These are phyloP conservation scores for Drosophila bunnanda DNA, from an alignment of 2,888 invertebrate genomes.

Conservation along the genomic window DNA sequence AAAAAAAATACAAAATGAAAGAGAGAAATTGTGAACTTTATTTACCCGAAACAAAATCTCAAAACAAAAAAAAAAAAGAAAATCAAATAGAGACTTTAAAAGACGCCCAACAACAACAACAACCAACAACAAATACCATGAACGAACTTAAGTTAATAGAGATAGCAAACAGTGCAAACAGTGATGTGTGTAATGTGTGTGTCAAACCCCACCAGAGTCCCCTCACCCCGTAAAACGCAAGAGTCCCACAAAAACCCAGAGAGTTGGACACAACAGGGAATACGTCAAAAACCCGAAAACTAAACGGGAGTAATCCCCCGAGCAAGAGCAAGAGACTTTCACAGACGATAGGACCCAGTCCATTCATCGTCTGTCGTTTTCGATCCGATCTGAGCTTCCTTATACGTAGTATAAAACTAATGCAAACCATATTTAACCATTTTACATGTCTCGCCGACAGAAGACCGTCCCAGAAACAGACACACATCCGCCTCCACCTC, in stretches of 20 bases:
- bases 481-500: conserved; percentile 39
- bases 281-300: conserved; percentile 9
- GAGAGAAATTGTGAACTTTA: conserved; percentile 77
- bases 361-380: conserved; percentile 2
- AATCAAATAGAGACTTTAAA: conserved; percentile 42
- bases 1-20: conserved; percentile 61
- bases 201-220: conserved; percentile 21
- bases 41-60: conserved; percentile 55
- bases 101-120: conserved; percentile 56
- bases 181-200: conserved; percentile 52
- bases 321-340: conserved; percentile 22
- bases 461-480: conserved; percentile 38
- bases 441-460: conserved; percentile 40
- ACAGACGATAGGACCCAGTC: conserved; percentile 12
- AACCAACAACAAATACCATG: conserved; percentile 57
- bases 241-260: conserved; percentile 22
- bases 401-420: conserved; percentile 42
- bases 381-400: conserved; percentile 34
- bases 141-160: conserved; percentile 54
- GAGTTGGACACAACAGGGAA: conserved; percentile 28
- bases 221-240: conserved; percentile 7
- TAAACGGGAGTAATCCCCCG: conserved; percentile 4
- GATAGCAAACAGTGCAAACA: conserved; percentile 38
- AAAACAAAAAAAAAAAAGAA: conserved; percentile 9
- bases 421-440: conserved; percentile 29